phyloP scores from a whole-genome alignment of 2,888 invertebrate genomes.

The Lomographa bimaculata region DNA sequence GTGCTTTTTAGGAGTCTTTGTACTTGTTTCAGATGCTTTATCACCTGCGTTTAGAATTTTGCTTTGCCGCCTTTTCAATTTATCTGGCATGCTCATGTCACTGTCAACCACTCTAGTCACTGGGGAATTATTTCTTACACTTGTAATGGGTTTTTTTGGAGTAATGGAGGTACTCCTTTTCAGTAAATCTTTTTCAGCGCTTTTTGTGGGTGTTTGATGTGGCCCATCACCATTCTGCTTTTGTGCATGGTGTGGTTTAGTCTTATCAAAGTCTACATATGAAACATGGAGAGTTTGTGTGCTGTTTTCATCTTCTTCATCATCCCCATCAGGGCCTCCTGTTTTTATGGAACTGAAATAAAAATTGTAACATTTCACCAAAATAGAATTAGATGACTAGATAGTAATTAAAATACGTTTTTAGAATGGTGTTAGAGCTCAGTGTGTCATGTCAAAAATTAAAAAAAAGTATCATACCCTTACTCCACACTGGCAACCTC shows the following conservation, averaged over 20 bases:
- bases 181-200: slow-evolving; percentile 34
- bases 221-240: slow-evolving; percentile 54
- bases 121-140: slow-evolving; percentile 38
- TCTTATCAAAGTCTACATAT: slow-evolving; percentile 73
- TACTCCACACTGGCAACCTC: no score
- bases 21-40: slow-evolving; percentile 44
- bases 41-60: slow-evolving; percentile 48
- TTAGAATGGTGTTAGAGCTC: no score
- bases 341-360: slow-evolving; percentile 54
- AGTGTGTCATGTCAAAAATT: no score
- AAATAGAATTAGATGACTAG: no score
- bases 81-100: slow-evolving; percentile 44
- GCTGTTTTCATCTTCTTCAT: slow-evolving; percentile 25
- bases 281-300: slow-evolving; percentile 48
- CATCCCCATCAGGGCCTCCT: slow-evolving; percentile 56
- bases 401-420: no score
- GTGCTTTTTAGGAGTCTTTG: slow-evolving; percentile 55
- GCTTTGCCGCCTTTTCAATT: slow-evolving; percentile 53
- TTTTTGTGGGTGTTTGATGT: slow-evolving; percentile 40
- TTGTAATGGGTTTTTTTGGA: slow-evolving; percentile 32
- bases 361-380: no score
- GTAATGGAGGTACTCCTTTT: slow-evolving; percentile 28
- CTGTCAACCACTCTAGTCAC: slow-evolving; percentile 42
- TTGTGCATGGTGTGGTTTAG: slow-evolving; percentile 54
- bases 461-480: no score